Percentiles rank a stretch among this genome's conserved stretches.
Conservation (phyloP, 2,113 vertebrate genomes). For the Ondatra zibethicus region DNA sequence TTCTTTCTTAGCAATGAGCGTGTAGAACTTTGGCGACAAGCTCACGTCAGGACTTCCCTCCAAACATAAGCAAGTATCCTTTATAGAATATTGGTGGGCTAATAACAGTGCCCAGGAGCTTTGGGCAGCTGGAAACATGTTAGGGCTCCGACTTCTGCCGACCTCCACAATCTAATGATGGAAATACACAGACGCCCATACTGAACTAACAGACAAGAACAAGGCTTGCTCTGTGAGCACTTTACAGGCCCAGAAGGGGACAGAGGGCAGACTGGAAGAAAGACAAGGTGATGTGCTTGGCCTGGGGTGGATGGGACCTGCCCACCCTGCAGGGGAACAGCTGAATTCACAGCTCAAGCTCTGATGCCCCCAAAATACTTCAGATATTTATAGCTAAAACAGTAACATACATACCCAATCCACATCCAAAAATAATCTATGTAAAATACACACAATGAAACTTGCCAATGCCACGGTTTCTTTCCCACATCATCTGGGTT, state of each 20-base stretch:
- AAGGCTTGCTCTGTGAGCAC: neutral
- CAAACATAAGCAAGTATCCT: neutral
- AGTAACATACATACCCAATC: neutral
- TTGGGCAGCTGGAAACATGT: neutral
- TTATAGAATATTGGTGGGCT: neutral
- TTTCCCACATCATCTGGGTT: neutral
- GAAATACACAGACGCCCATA: neutral
- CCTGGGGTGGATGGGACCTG: neutral
- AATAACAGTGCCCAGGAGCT: conserved; percentile 40
- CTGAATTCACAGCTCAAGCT: conserved; percentile 33
- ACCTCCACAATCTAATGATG: conserved; percentile 20
- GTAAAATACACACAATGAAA: neutral
- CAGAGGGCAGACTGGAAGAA: neutral
- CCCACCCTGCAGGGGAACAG: neutral
- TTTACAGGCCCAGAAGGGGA: neutral
- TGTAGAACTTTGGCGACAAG: conserved; percentile 2
- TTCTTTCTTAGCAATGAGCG: neutral
- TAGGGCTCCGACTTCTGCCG: neutral
- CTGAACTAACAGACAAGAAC: neutral
- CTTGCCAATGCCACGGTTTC: neutral
- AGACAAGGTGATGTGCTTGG: neutral
- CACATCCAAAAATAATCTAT: neutral
- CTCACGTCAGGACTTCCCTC: neutral
- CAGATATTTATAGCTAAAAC: conserved; percentile 37
- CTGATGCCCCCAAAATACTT: neutral